Base-by-base conservation (phyloP, 2,888 invertebrate genomes). In the Cloeon dipterum region DNA sequence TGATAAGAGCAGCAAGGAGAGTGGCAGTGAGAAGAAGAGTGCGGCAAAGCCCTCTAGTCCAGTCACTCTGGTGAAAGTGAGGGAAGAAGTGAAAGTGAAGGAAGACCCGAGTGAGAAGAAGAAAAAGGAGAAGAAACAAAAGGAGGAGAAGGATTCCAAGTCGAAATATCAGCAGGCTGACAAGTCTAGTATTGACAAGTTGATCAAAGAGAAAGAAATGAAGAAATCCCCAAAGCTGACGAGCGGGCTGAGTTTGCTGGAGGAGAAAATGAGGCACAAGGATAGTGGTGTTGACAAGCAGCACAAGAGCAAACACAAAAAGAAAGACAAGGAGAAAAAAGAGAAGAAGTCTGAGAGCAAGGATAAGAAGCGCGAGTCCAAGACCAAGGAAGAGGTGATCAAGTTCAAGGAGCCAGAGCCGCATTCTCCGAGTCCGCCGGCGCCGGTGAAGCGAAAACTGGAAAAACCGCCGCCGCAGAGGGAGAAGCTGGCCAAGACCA, bases 291-390 rank as follows among this genome's bases (percentile, higher is more conserved):
- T 56, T 26, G 58, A 65, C 55, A 49, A 49, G 41, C 52, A 48
- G 42, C 63, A 65, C 44, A 63, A 64, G 45, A 62, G 65, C 44
- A 60, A 59, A 42, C 62, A 65, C 11, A 55, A 53, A 46, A 57
- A 53, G 43, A 52, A 44, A 45, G 44, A 63, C 62, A 45, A 66
- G 65, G 65, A 48, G 66, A 68, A 52, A 33, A 46, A 46, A 29
- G 43, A 42, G 14, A 36, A 3, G 3, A 38, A 37, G 65, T 65
- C 48, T 59, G 62, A 42, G 64, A 64, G 46, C 66, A 68, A 70
- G 69, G 55, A 68, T 68, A 51, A 73, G 47, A 74, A 69, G 48
- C 63, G 64, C 38, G 62, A 69, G 49, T 72, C 73, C 14, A 66
- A 66, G 46, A 70, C 70, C 34, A 68, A 66, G 47, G 70, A 70